Percentiles rank a stretch among this genome's conserved stretches.
Conservation (phyloP, 92 coral and sea anemone genomes). For the Plumapathes pennacea region DNA sequence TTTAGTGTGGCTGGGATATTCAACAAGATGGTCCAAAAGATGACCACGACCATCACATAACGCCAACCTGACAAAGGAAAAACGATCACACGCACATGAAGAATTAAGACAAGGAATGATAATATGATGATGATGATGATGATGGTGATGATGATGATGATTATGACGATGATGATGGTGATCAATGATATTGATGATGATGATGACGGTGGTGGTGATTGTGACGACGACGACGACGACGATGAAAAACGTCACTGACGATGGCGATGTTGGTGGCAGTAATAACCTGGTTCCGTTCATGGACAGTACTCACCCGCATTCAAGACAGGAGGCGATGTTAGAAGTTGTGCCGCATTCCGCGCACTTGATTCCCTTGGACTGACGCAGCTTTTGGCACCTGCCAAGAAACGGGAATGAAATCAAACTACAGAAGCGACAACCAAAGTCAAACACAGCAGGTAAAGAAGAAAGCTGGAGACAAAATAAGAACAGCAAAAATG, state of each 20-base stretch:
- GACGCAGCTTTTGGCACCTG: constrained; percentile 76
- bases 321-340: constrained; percentile 84
- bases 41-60: constrained; percentile 98
- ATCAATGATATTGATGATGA: too few relatives aligned
- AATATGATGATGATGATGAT: too few relatives aligned
- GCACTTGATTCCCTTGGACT: constrained; percentile 69
- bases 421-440: not conserved
- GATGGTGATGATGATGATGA: too few relatives aligned
- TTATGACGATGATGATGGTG: too few relatives aligned
- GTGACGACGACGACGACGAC: too few relatives aligned
- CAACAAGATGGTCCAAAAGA: constrained; percentile 72
- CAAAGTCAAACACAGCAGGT: too few relatives aligned
- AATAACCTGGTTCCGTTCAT: not conserved
- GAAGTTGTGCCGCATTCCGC: constrained; percentile 83
- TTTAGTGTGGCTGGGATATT: constrained; percentile 75
- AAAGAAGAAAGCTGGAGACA: too few relatives aligned
- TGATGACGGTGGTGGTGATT: too few relatives aligned
- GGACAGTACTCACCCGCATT: constrained; percentile 74
- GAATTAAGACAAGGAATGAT: not conserved
- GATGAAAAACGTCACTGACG: too few relatives aligned
- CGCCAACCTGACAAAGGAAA: constrained; percentile 44
- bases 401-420: not conserved
- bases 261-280: not conserved
- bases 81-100: not conserved
- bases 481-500: too few relatives aligned